Conservation (phyloP, 2,888 invertebrate species). For the Drosophila lutescens region DNA sequence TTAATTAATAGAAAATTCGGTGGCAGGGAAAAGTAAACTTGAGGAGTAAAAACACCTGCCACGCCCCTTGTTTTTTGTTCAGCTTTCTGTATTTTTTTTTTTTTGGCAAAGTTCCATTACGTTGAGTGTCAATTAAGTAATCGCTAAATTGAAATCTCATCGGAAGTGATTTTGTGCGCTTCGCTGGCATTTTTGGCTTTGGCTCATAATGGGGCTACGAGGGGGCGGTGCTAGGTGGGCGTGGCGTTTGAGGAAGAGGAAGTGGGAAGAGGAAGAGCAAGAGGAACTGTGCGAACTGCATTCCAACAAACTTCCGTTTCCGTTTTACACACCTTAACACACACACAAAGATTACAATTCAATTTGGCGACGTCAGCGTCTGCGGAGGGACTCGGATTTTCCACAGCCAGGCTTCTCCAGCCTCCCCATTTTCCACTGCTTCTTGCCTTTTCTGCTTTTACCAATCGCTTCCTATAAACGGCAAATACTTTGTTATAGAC, state of each 20-base stretch:
- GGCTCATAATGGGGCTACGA: slow-evolving; percentile 40
- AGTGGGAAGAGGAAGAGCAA: slow-evolving; percentile 12
- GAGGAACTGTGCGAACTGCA: slow-evolving; percentile 50
- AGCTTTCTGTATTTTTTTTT: neutral
- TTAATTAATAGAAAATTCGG: slow-evolving; percentile 31
- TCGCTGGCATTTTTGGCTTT: slow-evolving; percentile 53
- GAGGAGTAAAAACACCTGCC: slow-evolving; percentile 26
- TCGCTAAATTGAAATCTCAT: slow-evolving; percentile 77
- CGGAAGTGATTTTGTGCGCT: slow-evolving; percentile 69
- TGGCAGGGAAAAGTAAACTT: slow-evolving; percentile 6
- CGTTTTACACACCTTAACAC: slow-evolving; percentile 45
- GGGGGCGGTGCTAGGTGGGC: slow-evolving; percentile 3
- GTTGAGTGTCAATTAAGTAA: slow-evolving; percentile 78
- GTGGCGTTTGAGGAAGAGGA: neutral
- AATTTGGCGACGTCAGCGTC: slow-evolving; percentile 65
- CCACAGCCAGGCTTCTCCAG: neutral
- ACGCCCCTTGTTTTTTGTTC: slow-evolving; percentile 6
- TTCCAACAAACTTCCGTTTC: slow-evolving; percentile 76
- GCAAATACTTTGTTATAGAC: slow-evolving; percentile 47
- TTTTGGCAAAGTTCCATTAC: slow-evolving; percentile 64
- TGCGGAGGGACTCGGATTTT: slow-evolving; percentile 6
- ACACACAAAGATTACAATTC: slow-evolving; percentile 62
- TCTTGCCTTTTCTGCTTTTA: slow-evolving; percentile 23
- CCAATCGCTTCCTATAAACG: slow-evolving; percentile 43
- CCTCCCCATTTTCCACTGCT: slow-evolving; percentile 4